Percentiles rank a stretch among this genome's conserved stretches.
phyloP scores from a whole-genome alignment of 1,140 invertebrate species.

The Melipona quadrifasciata region DNA sequence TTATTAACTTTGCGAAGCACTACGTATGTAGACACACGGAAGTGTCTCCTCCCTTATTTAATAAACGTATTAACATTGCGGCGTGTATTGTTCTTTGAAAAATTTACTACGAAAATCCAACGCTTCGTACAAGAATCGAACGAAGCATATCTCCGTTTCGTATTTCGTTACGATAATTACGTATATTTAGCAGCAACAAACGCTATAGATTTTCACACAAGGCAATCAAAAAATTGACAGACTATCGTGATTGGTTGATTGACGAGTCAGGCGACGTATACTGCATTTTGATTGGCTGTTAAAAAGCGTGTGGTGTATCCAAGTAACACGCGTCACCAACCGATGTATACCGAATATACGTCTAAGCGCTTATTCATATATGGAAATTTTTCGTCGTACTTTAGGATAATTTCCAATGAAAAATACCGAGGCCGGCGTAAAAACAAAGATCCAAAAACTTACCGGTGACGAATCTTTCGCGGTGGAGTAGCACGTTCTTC shows the following conservation, averaged over 20 bases:
- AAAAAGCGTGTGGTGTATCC: slow-evolving; percentile 62
- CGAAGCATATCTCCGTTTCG: neutral
- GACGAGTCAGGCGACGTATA: slow-evolving; percentile 74
- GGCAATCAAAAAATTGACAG: slow-evolving; percentile 63
- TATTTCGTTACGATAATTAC: slow-evolving; percentile 24
- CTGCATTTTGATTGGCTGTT: slow-evolving; percentile 65
- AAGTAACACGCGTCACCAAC: slow-evolving; percentile 64
- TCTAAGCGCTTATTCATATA: slow-evolving; percentile 19
- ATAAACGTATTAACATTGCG: neutral
- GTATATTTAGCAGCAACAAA: slow-evolving; percentile 11
- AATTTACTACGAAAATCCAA: neutral
- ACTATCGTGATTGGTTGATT: slow-evolving; percentile 67
- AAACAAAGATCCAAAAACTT: slow-evolving; percentile 48
- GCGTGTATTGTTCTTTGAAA: neutral
- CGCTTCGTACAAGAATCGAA: neutral
- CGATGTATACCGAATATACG: slow-evolving; percentile 37
- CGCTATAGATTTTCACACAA: slow-evolving; percentile 62
- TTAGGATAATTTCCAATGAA: neutral
- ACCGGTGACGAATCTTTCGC: slow-evolving; percentile 80
- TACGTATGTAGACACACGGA: neutral
- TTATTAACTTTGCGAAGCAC: slow-evolving; percentile 20
- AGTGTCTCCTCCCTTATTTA: neutral
- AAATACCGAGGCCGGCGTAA: neutral
- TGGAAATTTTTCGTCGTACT: neutral
- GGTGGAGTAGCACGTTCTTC: slow-evolving; percentile 69